phyloP scores from a whole-genome alignment of 1,140 invertebrate species.

The Leguminivora glycinivorella region DNA sequence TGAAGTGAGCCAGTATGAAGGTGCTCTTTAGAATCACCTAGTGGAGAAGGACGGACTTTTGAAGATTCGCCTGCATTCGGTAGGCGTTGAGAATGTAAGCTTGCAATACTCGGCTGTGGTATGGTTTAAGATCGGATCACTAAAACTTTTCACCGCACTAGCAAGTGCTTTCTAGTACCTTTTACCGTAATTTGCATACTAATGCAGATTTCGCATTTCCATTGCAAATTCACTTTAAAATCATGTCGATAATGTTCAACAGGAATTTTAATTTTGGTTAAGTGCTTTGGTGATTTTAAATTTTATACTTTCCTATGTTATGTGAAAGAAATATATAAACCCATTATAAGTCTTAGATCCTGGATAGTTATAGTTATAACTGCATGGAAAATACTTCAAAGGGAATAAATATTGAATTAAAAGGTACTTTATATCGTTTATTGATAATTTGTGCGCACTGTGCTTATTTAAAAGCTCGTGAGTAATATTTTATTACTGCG shows the following conservation, averaged over 20 bases:
- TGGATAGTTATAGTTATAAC: neutral
- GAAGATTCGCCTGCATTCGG: neutral
- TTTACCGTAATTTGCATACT: neutral
- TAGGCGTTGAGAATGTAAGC: neutral
- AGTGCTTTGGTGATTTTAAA: neutral
- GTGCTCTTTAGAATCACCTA: neutral
- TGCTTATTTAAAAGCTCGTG: neutral
- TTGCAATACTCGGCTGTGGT: neutral
- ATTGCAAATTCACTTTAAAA: neutral
- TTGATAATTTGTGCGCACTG: neutral
- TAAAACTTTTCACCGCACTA: neutral
- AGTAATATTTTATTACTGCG: neutral
- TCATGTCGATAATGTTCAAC: slow-evolving; percentile 2
- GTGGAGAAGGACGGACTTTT: neutral
- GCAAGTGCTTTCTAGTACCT: neutral
- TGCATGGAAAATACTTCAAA: neutral
- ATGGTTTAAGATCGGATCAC: neutral
- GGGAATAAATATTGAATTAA: neutral
- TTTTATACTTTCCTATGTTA: too few species aligned
- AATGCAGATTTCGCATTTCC: neutral
- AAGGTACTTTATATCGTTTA: neutral
- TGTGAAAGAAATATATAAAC: neutral
- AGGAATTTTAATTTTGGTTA: neutral
- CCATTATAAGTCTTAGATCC: neutral
- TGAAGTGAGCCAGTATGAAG: neutral